Conservation (phyloP, 2,113 vertebrate genomes). For the Oreochromis spilurus region DNA sequence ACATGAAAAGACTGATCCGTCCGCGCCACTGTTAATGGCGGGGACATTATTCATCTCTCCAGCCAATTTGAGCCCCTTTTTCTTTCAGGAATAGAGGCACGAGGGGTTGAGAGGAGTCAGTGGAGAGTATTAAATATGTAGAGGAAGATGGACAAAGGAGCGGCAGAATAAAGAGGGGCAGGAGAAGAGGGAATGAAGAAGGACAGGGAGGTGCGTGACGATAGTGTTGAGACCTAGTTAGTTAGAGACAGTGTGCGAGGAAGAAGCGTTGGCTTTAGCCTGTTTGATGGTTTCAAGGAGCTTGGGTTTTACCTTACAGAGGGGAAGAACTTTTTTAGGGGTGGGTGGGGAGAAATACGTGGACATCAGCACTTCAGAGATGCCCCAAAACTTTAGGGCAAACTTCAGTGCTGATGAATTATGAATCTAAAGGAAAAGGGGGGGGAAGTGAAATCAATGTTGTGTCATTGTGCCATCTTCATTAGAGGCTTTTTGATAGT, state of each 20-base stretch:
- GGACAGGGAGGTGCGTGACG: constrained; percentile 7
- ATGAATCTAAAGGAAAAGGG: not conserved
- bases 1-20: constrained; percentile 80
- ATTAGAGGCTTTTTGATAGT: constrained; percentile 57
- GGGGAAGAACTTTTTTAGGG: not conserved
- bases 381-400: not conserved
- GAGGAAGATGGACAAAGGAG: constrained; percentile 64
- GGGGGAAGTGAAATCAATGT: not conserved
- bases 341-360: not conserved
- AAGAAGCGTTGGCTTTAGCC: not conserved
- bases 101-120: constrained; percentile 70
- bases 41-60: constrained; percentile 83
- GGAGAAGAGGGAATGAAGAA: constrained; percentile 44
- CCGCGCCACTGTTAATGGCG: constrained; percentile 77
- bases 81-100: constrained; percentile 64
- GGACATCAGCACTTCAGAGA: not conserved
- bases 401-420: constrained; percentile 1
- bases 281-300: constrained; percentile 41
- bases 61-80: constrained; percentile 72
- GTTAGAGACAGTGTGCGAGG: not conserved
- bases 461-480: constrained; percentile 37
- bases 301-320: constrained; percentile 44
- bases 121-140: constrained; percentile 78
- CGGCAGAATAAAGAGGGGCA: constrained; percentile 52
- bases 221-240: not conserved